Evolutionary conservation across 2,888 invertebrate species (phyloP).

Genomic region (Pachymerium ferrugineum): DNA sequence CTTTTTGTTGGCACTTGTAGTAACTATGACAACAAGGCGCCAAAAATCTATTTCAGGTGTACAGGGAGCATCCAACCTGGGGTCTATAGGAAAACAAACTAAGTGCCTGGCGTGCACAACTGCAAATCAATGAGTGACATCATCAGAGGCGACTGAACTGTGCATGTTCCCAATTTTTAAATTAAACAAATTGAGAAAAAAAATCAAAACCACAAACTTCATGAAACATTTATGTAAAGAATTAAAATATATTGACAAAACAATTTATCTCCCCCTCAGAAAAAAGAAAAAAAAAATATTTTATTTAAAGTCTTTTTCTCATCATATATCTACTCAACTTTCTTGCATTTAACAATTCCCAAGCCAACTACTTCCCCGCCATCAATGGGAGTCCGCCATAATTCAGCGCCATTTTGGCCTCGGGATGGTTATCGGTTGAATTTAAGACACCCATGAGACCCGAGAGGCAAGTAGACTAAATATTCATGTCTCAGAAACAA

Average conservation of each 20-base stretch:
- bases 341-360: slow-evolving; percentile 1
- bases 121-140: slow-evolving; percentile 24
- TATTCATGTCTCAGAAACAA: slow-evolving; percentile 27
- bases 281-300: no score
- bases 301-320: neutral
- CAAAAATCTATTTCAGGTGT: slow-evolving; percentile 27
- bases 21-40: slow-evolving; percentile 22
- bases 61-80: slow-evolving; percentile 15
- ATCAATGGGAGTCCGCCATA: slow-evolving; percentile 23
- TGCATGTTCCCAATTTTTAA: slow-evolving; percentile 15
- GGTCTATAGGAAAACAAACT: slow-evolving; percentile 24
- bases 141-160: slow-evolving; percentile 27
- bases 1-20: slow-evolving; percentile 22
- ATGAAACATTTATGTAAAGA: no score
- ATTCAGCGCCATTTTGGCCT: slow-evolving; percentile 24
- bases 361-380: slow-evolving; percentile 14
- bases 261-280: no score
- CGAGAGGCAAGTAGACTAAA: slow-evolving; percentile 11
- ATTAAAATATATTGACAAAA: no score
- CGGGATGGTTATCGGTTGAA: slow-evolving; percentile 25
- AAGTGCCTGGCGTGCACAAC: slow-evolving; percentile 27
- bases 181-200: neutral
- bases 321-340: slow-evolving; percentile 3
- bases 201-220: neutral
- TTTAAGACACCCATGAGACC: slow-evolving; percentile 21